These are phyloP conservation scores for Oreocharis arfaki DNA, from an alignment of 2,113 vertebrate genomes.

Conservation along the genomic window DNA sequence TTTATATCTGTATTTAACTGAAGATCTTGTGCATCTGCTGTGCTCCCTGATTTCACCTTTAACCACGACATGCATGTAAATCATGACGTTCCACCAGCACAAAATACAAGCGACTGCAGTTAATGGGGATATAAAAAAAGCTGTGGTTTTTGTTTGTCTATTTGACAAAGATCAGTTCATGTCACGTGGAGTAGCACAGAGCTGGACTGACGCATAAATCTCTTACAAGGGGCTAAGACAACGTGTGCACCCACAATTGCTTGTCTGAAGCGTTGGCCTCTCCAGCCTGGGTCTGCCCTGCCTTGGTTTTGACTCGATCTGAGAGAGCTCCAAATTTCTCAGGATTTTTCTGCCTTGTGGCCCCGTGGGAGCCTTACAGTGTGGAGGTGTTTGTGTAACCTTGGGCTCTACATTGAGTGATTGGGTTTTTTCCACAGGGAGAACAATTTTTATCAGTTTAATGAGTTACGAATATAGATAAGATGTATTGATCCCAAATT, in stretches of 20 bases:
- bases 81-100: not conserved
- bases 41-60: not conserved
- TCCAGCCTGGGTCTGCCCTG: not conserved
- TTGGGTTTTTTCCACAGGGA: not conserved
- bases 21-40: not conserved
- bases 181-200: not conserved
- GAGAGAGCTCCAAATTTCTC: not conserved
- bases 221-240: not conserved
- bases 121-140: not conserved
- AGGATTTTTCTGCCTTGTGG: not conserved
- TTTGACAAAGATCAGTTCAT: not conserved
- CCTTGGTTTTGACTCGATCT: not conserved
- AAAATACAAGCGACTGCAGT: not conserved
- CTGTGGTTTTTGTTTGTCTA: not conserved
- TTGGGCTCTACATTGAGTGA: not conserved
- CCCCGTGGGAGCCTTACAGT: not conserved
- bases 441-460: not conserved
- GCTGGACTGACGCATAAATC: not conserved
- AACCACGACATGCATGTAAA: not conserved
- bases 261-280: not conserved
- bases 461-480: not conserved
- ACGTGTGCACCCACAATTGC: not conserved
- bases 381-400: conserved; percentile 15
- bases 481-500: not conserved
- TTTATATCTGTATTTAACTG: not conserved